Base-by-base conservation (phyloP, 2,888 invertebrate species). In the Danaus chrysippus region DNA sequence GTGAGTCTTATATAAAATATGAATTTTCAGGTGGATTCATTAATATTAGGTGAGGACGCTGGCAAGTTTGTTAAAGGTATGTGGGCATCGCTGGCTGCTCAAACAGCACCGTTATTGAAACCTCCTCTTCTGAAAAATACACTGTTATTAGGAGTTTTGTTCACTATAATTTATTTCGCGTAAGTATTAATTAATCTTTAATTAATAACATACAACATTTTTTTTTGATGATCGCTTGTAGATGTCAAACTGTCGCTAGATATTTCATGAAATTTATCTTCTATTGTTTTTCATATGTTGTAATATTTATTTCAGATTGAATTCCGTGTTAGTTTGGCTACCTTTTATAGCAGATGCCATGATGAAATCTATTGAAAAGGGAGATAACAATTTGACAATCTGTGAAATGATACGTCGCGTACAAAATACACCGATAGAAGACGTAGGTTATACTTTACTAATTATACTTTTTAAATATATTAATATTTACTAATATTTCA, bases 61-160 rank as follows among this genome's bases (percentile, higher is more conserved):
- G 70, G 68, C 0, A 62, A 72, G 3, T 49, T 63, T 0, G 43
- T 67, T 0, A 70, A 67, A 5, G 79, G 82, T 1, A 73, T 83
- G 57, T 83, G 79, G 76, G 59, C 73, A 0, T 81, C 84, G 0
- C 66, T 86, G 0, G 66, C 72, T 1, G 68, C 76, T 0, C 93
- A 94, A 76, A 90, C 92, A 0, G 73, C 84, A 55, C 89, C 86
- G 0, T 76, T 94, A 60, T 86, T 93, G 55, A 87, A 84, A 56
- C 81, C 88, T 0, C 93, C 93, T 0, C 75, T 93, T 0, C 67
- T 93, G n/a, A 83, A 77, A 58, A 84, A 85, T 17, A 93, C 93
- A 0, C 42, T 91, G 0, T 77, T 93, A 1, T 78, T 92, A 11
- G 88, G 92, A 56, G 64, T 82, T 0, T 83, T 94, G 15, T 92